A percentile compares a stretch with the other conserved stretches of the same genome.
Conservation (phyloP, 2,797 vertebrate genomes). For the Hoplostethus atlanticus region DNA sequence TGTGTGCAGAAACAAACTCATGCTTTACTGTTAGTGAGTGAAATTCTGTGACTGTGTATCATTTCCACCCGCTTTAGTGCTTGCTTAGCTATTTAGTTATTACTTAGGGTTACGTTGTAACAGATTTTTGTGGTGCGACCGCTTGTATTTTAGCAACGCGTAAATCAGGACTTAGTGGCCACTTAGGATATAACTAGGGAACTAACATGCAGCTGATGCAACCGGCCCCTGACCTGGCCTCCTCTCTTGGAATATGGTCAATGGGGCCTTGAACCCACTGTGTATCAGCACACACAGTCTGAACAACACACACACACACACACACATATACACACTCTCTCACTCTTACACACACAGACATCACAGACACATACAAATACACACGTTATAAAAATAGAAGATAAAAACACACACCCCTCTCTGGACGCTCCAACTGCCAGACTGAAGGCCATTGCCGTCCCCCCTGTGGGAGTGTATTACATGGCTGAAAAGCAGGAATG, state of each 20-base stretch:
- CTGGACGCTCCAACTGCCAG: slow-evolving; percentile 38
- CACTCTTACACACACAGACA: slow-evolving; percentile 22
- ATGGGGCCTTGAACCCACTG: slow-evolving; percentile 52
- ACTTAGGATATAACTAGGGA: slow-evolving; percentile 62
- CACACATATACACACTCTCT: slow-evolving; percentile 18
- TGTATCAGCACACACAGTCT: slow-evolving; percentile 59
- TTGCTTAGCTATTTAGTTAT: slow-evolving; percentile 79
- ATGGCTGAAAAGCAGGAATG: slow-evolving; percentile 69
- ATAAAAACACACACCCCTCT: slow-evolving; percentile 23
- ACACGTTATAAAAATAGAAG: neutral
- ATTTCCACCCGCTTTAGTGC: slow-evolving; percentile 81
- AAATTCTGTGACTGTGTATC: slow-evolving; percentile 77
- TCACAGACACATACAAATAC: slow-evolving; percentile 15
- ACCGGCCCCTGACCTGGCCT: slow-evolving; percentile 57
- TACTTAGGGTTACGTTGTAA: slow-evolving; percentile 65
- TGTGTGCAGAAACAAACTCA: slow-evolving; percentile 45
- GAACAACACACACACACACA: slow-evolving; percentile 52
- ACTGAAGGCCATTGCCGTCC: slow-evolving; percentile 53
- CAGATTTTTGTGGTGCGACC: slow-evolving; percentile 69
- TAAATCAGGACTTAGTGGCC: slow-evolving; percentile 50
- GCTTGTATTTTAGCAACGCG: slow-evolving; percentile 75
- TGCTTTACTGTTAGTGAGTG: slow-evolving; percentile 77
- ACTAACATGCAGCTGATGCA: slow-evolving; percentile 77
- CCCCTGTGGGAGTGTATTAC: slow-evolving; percentile 75
- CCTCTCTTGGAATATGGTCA: slow-evolving; percentile 47